Conservation (phyloP, 2,888 invertebrate species). For the Iphiclides podalirius region DNA sequence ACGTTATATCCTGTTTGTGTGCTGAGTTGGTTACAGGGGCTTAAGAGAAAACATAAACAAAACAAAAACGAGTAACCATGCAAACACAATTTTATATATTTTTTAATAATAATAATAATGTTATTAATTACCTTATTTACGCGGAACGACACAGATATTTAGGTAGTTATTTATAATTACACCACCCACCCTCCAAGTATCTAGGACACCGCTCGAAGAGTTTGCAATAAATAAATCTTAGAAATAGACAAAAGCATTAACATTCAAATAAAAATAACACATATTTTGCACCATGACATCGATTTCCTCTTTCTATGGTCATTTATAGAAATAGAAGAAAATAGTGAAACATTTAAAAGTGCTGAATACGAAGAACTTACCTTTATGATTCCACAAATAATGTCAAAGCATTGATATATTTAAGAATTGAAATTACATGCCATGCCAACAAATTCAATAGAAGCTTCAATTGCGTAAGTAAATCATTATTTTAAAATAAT, state of each 20-base stretch:
- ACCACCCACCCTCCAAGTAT: slow-evolving; percentile 74
- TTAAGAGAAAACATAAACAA: slow-evolving; percentile 73
- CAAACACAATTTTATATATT: slow-evolving; percentile 51
- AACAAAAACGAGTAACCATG: slow-evolving; percentile 67
- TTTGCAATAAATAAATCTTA: slow-evolving; percentile 24
- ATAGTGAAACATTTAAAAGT: slow-evolving; percentile 25
- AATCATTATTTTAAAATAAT: not conserved
- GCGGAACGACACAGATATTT: slow-evolving; percentile 37
- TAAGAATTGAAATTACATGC: slow-evolving; percentile 46
- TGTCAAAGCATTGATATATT: slow-evolving; percentile 32
- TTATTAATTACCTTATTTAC: slow-evolving; percentile 22
- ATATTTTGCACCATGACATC: slow-evolving; percentile 64
- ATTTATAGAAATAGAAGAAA: slow-evolving; percentile 33
- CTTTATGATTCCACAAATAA: slow-evolving; percentile 42
- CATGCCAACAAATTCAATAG: slow-evolving; percentile 46
- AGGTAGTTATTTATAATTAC: slow-evolving; percentile 18
- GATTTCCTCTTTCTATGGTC: slow-evolving; percentile 53
- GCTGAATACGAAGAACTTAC: slow-evolving; percentile 54
- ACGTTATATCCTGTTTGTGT: slow-evolving; percentile 63
- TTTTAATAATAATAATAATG: slow-evolving; percentile 31
- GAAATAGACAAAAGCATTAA: slow-evolving; percentile 30
- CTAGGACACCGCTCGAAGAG: slow-evolving; percentile 37
- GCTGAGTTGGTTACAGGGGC: slow-evolving; percentile 73
- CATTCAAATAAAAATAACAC: slow-evolving; percentile 46
- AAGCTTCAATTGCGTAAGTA: not conserved